Evolutionary conservation across 2,888 invertebrate species (phyloP).

Genomic region (Caenorhabditis imperialis): DNA sequence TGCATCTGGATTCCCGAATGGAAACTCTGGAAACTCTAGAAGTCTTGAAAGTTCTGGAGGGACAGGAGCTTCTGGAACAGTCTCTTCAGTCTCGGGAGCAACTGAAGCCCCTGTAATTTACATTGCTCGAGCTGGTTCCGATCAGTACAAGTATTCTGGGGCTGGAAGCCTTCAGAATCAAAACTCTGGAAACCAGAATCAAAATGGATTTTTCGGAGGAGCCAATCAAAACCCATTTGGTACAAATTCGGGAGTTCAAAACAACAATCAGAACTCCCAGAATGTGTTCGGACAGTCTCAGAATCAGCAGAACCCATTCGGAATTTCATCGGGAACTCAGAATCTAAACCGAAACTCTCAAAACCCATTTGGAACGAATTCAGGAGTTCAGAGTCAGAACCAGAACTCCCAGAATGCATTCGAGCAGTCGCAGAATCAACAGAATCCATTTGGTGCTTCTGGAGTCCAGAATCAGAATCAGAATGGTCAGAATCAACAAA

Average conservation of each 20-base stretch:
- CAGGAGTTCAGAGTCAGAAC: neutral
- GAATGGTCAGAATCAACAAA: neutral
- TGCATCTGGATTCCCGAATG: constrained; percentile 9
- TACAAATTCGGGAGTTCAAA: neutral
- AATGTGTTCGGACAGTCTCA: neutral
- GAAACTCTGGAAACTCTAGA: neutral
- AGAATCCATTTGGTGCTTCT: constrained; percentile 4
- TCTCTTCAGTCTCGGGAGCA: no score
- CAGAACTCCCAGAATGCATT: constrained; percentile 2
- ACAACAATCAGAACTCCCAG: neutral
- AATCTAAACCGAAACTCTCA: neutral
- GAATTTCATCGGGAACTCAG: neutral
- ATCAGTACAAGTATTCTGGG: constrained; percentile 35
- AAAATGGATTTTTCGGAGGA: neutral
- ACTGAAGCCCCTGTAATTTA: constrained; percentile 32
- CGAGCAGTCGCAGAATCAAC: neutral
- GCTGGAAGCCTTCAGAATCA: neutral
- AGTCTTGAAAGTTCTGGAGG: neutral
- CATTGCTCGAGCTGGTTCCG: constrained; percentile 48
- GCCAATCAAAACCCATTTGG: neutral
- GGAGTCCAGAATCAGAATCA: neutral
- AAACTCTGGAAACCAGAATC: constrained; percentile 4
- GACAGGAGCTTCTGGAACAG: constrained; percentile 5
- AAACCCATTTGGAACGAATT: neutral
- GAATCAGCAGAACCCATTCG: neutral